These are phyloP conservation scores for Pelodiscus sinensis DNA, from an alignment of 2,113 vertebrate genomes.

Conservation along the genomic window DNA sequence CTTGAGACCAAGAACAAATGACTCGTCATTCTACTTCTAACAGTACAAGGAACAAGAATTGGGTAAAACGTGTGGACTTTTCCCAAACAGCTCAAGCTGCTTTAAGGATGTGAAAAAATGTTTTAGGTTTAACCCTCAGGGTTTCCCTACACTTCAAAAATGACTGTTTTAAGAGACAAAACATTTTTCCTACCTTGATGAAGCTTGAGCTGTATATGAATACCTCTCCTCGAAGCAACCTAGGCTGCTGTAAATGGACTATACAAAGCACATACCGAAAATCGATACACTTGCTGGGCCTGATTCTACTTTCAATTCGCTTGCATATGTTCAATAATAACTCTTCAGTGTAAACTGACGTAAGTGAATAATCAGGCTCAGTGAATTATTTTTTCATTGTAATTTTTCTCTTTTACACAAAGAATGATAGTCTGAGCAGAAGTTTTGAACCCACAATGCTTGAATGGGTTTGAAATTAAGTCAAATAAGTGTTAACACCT, in stretches of 20 bases:
- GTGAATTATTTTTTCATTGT: too few relatives aligned
- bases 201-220: background rate
- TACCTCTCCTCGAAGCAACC: background rate
- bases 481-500: background rate
- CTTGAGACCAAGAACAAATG: background rate
- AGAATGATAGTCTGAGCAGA: background rate
- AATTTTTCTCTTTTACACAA: background rate
- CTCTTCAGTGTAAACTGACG: background rate
- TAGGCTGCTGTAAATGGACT: background rate
- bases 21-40: background rate
- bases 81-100: background rate
- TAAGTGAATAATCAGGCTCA: background rate
- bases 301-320: background rate
- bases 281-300: background rate
- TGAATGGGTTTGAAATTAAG: background rate
- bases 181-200: background rate
- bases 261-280: background rate
- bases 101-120: background rate
- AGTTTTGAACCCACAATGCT: rapidly evolving
- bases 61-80: background rate
- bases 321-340: background rate
- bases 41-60: background rate
- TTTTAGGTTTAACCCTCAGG: background rate
- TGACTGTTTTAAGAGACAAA: background rate
- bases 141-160: background rate